A percentile compares a stretch with the other conserved stretches of the same genome.
These are phyloP conservation scores for Semaprochilodus insignis DNA, from an alignment of 2,797 vertebrate species.

Conservation along the genomic window DNA sequence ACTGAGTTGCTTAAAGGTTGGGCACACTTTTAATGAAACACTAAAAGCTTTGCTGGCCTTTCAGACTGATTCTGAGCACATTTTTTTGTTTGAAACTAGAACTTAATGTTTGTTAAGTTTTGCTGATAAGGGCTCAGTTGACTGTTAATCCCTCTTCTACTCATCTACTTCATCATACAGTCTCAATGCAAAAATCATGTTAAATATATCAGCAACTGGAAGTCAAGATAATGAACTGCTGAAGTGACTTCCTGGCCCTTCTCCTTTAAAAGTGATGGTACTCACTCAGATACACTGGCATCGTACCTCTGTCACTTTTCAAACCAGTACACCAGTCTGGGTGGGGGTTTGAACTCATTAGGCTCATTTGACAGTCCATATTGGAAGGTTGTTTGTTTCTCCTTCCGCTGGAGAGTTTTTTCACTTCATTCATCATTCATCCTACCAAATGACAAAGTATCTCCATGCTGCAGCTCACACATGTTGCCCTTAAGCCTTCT, in stretches of 20 bases:
- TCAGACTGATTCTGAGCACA: background rate
- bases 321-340: background rate
- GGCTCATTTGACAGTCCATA: constrained; percentile 5
- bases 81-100: background rate
- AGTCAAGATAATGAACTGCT: background rate
- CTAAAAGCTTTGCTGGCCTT: constrained; percentile 14
- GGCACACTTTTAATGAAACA: constrained; percentile 10
- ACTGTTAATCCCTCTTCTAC: constrained; percentile 32
- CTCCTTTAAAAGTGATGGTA: background rate
- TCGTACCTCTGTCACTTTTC: constrained; percentile 16
- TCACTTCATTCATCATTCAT: background rate
- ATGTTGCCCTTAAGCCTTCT: constrained; percentile 42
- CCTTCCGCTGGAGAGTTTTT: background rate
- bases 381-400: constrained; percentile 11
- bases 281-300: background rate
- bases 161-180: constrained; percentile 1
- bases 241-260: background rate
- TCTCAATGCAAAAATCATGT: background rate
- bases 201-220: background rate
- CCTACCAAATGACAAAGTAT: constrained; percentile 44
- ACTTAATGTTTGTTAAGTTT: constrained; percentile 14
- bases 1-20: background rate
- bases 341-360: background rate
- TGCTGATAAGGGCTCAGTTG: constrained; percentile 38
- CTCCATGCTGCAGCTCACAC: constrained; percentile 42